Evolutionary conservation across 1,140 invertebrate genomes (phyloP), one percentile per base, ranked within the genome.

Genomic region (Lucilia cuprina): DNA sequence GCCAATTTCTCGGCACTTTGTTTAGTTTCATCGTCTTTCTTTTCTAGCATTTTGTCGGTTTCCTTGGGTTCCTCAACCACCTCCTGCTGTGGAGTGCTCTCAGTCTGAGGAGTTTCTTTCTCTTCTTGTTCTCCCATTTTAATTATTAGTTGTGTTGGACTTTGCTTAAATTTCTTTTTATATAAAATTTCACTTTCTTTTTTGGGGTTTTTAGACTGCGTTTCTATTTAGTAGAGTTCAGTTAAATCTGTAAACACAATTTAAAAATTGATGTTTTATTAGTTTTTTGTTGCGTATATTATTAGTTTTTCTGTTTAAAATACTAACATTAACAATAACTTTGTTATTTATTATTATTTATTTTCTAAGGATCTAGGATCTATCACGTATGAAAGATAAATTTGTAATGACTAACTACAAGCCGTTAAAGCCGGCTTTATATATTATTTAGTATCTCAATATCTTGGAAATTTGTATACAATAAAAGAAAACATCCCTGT

Each of bases 11-110:
- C 84, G 0, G 87, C 86, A 85, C 86, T 89, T n/a, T 86, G 85
- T 5, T 86, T 85, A 82, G 89, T 89, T 74, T 87, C 85, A 14
- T 87, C 85, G 5, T 87, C 86, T 78, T 90, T 90, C 74, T 86
- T 88, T n/a, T 88, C 89, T 49, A 90, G 84, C 89, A 90, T 90
- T 87, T 90, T 90, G 74, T 91, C 90, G 21, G 90, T 91, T 85
- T 91, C 90, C 86, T 89, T 91, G 60, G 90, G 90, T 83, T 91
- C 90, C 49, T 91, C 90, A 10, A 87, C 82, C 14, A 89, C 83
- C n/a, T 88, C 84, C 82, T 86, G 88, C 50, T 83, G 84, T 47
- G 87, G 30, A 85, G 87, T 85, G 7, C 87, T 83, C 84, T 90
- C 89, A 82, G 88, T 88, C 82, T 89, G 89, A 82, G 88, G 88